Evolutionary conservation across 2,113 vertebrate genomes (phyloP).

Genomic region (Eudorcas thomsonii): DNA sequence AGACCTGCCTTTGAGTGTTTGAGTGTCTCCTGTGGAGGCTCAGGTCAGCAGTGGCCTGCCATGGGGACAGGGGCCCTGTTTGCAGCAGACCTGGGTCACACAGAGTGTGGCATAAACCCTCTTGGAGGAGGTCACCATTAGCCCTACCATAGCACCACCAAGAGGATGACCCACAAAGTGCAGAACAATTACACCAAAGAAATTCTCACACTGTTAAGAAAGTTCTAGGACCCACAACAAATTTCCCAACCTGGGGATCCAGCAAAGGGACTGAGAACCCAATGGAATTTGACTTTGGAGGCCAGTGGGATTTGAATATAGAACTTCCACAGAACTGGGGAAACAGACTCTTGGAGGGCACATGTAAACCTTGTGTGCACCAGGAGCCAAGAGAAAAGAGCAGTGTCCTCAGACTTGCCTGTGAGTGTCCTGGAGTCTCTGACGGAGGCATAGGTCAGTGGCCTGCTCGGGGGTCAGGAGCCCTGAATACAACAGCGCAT

Average conservation of each 20-base stretch:
- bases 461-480: not conserved
- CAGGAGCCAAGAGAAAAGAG: not conserved
- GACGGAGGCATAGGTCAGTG: fast-evolving
- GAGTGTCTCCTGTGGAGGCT: not conserved
- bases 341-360: not conserved
- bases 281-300: not conserved
- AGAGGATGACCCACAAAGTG: not conserved
- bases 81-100: not conserved
- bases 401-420: not conserved
- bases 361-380: not conserved
- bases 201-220: not conserved
- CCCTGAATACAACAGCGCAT: fast-evolving
- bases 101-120: not conserved
- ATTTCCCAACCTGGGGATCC: not conserved
- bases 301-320: not conserved
- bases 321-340: not conserved
- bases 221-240: not conserved
- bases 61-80: not conserved
- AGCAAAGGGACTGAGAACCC: not conserved
- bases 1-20: not conserved
- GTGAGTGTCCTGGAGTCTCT: not conserved
- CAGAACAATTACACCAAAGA: not conserved
- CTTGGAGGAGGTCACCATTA: not conserved
- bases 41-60: not conserved
- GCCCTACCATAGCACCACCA: not conserved